Evolutionary conservation across 2,797 vertebrate species (phyloP), one percentile per base, ranked within the genome.

Genomic region (Momotus momota): DNA sequence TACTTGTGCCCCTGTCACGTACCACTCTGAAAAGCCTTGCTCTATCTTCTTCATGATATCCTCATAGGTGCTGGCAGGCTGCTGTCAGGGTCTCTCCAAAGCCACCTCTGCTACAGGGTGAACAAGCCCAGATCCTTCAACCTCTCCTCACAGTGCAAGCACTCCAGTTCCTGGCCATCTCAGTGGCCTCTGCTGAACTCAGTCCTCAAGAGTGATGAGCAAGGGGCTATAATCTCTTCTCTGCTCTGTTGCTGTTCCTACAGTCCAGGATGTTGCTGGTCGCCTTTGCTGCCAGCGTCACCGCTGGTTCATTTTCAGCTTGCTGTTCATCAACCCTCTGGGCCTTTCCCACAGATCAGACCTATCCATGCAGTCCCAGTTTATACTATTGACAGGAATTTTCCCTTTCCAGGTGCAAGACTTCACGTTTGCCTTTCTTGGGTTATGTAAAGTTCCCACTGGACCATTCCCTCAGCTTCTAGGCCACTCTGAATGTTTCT

Each of bases 401-500:
- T 20, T 72, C 12, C 52, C 12, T 61, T 82, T 43, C 31, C 60
- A 83, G 26, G 23, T 26, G 20, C 31, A 78, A 49, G 19, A 67
- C 26, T 67, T 81, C 0, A 0, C 41, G 45, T 72, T 49, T 45
- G 12, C 23, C 26, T 45, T 75, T 55, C 66, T 1, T n/a, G 21
- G 79, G 61, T 33, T 55, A 49, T 0, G 0, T 14, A 54, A 62
- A 8, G 5, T 27, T 79, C n/a, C 16, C 43, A 87, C 0, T 25
- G 17, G 55, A 58, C 7, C 25, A 49, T 25, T 64, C 40, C 27
- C 14, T 26, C 41, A 60, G 62, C 18, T 67, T 86, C 67, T 23
- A 73, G n/a, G 33, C 7, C 33, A 33, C 41, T 49, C 27, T 58
- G 27, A 90, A 46, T 29, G 10, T 38, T 82, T 22, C 35, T 70